These are phyloP conservation scores for Peucedramus taeniatus DNA, from an alignment of 2,113 vertebrate genomes.

Conservation along the genomic window DNA sequence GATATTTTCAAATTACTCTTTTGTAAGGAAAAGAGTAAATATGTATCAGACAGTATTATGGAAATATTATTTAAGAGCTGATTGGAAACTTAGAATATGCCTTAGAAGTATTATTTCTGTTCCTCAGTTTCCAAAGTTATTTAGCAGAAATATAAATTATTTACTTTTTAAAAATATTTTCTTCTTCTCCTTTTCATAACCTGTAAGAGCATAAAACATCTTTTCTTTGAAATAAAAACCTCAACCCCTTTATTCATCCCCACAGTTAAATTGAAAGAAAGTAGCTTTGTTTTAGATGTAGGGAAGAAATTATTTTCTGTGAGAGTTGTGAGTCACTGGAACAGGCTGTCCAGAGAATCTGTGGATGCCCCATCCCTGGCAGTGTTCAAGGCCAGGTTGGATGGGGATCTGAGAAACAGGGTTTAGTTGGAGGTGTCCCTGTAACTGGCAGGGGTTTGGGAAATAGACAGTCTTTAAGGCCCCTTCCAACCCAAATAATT, in stretches of 20 bases:
- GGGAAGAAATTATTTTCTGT: background rate
- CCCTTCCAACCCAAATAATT: background rate
- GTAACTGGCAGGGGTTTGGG: background rate
- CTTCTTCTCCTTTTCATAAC: background rate
- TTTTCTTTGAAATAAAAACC: background rate
- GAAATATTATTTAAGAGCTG: background rate
- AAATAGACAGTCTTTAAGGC: background rate
- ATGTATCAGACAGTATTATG: background rate
- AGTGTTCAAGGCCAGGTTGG: background rate
- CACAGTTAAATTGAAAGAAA: background rate
- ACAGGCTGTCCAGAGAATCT: background rate
- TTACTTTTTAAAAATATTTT: background rate
- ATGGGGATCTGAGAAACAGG: background rate
- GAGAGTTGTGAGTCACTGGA: background rate
- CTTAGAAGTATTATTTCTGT: background rate
- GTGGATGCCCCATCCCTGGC: background rate
- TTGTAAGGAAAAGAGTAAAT: background rate
- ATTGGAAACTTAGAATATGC: background rate
- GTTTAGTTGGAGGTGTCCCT: background rate
- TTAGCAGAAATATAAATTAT: background rate
- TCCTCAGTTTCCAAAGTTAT: background rate
- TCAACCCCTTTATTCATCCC: background rate
- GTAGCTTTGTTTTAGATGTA: background rate
- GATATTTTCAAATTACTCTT: background rate
- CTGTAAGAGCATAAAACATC: background rate